Evolutionary conservation across 2,797 vertebrate genomes (phyloP).

Genomic region (Novumbra hubbsi): DNA sequence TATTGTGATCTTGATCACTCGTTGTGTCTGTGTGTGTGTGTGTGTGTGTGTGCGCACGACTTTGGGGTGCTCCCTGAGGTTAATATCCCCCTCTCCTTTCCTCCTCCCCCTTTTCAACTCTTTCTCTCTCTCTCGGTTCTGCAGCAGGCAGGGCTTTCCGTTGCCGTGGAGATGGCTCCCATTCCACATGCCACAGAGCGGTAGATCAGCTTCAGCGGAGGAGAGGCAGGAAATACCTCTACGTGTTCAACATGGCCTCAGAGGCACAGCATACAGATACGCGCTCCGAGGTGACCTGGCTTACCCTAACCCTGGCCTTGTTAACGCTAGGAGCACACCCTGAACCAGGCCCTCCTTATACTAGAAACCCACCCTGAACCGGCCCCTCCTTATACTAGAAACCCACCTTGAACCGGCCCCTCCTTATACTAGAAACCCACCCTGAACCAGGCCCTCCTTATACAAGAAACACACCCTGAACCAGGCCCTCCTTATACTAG

Average conservation of each 20-base stretch:
- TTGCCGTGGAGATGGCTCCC: slow-evolving; percentile 67
- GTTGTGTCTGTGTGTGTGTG: slow-evolving; percentile 30
- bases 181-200: slow-evolving; percentile 71
- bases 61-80: slow-evolving; percentile 40
- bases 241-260: slow-evolving; percentile 62
- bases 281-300: slow-evolving; percentile 44
- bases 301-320: slow-evolving; percentile 41
- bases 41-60: background rate
- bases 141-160: slow-evolving; percentile 56
- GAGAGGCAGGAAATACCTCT: slow-evolving; percentile 52
- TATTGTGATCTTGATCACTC: slow-evolving; percentile 72
- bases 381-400: too few species aligned
- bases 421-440: too few species aligned
- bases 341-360: background rate
- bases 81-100: slow-evolving; percentile 32
- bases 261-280: slow-evolving; percentile 46
- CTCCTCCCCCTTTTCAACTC: slow-evolving; percentile 29
- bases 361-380: background rate
- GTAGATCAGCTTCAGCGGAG: slow-evolving; percentile 67
- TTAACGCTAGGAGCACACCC: background rate
- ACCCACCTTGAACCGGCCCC: background rate
- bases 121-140: slow-evolving; percentile 50
- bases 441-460: background rate
- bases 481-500: background rate
- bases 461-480: background rate